These are phyloP conservation scores for Pteronura brasiliensis DNA, from an alignment of 2,113 vertebrate species.

Conservation along the genomic window DNA sequence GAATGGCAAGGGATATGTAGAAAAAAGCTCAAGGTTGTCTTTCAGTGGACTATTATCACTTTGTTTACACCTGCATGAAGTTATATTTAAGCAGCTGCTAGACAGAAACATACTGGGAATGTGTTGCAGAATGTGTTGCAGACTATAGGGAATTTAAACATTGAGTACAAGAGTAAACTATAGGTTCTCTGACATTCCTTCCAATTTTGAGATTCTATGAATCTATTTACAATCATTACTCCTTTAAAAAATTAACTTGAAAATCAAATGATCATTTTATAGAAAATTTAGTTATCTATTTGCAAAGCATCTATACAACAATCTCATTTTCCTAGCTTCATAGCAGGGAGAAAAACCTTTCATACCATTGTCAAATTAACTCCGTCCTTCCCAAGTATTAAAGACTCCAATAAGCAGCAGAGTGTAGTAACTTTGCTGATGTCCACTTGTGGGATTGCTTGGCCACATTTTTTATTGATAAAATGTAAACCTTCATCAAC, in stretches of 20 bases:
- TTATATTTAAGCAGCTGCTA: not conserved
- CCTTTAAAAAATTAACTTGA: not conserved
- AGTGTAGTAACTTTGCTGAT: constrained; percentile 92
- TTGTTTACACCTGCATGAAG: not conserved
- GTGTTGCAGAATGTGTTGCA: not conserved
- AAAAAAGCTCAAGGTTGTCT: not conserved
- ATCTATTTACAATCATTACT: not conserved
- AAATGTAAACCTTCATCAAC: constrained; percentile 90
- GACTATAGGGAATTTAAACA: not conserved
- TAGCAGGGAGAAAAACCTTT: constrained; percentile 3
- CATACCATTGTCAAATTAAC: constrained; percentile 85
- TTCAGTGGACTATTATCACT: not conserved
- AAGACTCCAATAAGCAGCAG: constrained; percentile 88
- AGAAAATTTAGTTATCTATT: not conserved
- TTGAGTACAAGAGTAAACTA: not conserved
- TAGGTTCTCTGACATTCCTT: not conserved
- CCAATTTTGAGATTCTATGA: not conserved
- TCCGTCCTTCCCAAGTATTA: constrained; percentile 84
- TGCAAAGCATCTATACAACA: not conserved
- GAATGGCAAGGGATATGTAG: not conserved
- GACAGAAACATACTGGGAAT: not conserved
- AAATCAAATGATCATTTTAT: constrained; percentile 14
- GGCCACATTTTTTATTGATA: constrained; percentile 84
- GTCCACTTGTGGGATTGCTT: constrained; percentile 90
- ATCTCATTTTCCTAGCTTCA: not conserved